phyloP scores from a whole-genome alignment of 2,113 vertebrate species.

The Salvelinus alpinus region DNA sequence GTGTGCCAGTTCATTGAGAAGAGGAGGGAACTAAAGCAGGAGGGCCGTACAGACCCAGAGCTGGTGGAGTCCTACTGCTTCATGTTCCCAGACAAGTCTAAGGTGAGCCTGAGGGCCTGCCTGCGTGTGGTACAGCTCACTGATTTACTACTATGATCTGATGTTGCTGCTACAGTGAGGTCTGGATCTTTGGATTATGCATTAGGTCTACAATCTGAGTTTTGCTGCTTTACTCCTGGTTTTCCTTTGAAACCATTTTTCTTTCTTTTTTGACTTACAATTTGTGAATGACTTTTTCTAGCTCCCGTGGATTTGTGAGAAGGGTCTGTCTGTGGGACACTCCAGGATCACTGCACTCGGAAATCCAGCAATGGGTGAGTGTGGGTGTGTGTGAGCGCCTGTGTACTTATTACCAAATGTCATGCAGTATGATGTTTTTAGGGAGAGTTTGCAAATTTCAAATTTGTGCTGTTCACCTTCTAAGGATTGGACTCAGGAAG shows the following conservation, averaged over 20 bases:
- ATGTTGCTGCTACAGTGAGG: too few species aligned
- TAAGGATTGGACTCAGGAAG: too few species aligned
- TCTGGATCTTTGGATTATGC: not conserved
- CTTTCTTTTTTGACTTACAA: not conserved
- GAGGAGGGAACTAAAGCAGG: constrained; percentile 87
- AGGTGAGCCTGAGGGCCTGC: constrained; percentile 72
- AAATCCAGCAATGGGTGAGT: constrained; percentile 85
- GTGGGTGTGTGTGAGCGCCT: not conserved
- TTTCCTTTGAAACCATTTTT: too few species aligned
- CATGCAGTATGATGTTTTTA: too few species aligned
- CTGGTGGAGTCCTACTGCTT: constrained; percentile 89
- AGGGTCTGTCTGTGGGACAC: constrained; percentile 90
- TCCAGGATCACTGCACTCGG: constrained; percentile 87
- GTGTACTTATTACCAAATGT: too few species aligned
- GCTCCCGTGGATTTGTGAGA: constrained; percentile 87
- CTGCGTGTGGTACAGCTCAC: too few species aligned
- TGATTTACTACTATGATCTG: too few species aligned
- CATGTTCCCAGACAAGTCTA: constrained; percentile 83
- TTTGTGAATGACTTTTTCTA: constrained; percentile 29
- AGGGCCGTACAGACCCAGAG: constrained; percentile 88
- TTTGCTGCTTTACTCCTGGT: constrained; percentile 1
- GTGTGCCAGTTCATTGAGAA: constrained; percentile 89
- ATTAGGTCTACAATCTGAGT: not conserved
- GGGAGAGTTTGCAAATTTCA: too few species aligned
- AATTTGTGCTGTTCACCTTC: not conserved